Conservation (phyloP, 37 sponge, comb jelly and placozoan species). For the Amphimedon queenslandica region DNA sequence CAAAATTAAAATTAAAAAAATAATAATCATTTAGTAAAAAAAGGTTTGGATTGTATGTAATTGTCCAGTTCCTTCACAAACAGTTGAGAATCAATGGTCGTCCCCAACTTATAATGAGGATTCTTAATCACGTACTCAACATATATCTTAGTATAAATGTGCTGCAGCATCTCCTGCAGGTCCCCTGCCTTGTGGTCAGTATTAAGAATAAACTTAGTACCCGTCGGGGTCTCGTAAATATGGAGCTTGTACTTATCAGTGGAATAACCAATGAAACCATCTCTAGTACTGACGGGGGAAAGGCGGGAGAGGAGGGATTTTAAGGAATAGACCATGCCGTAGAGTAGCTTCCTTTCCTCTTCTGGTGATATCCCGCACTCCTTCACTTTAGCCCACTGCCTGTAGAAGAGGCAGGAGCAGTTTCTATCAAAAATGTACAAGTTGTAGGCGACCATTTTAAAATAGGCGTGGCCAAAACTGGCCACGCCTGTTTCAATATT, state of each 20-base stretch:
- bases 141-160: slow-evolving; percentile 71
- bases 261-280: slow-evolving; percentile 73
- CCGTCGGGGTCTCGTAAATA: slow-evolving; percentile 86
- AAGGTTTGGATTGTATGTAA: slow-evolving; percentile 43
- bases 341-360: slow-evolving; percentile 96
- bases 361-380: slow-evolving; percentile 72
- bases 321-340: slow-evolving; percentile 96
- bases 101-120: slow-evolving; percentile 57
- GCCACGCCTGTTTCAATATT: too few relatives aligned
- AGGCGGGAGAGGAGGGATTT: slow-evolving; percentile 92
- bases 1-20: too few relatives aligned
- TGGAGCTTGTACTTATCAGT: slow-evolving; percentile 85
- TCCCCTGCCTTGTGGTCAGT: slow-evolving; percentile 64
- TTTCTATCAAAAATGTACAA: slow-evolving; percentile 87
- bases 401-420: slow-evolving; percentile 89
- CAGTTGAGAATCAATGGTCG: slow-evolving; percentile 69
- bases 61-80: slow-evolving; percentile 70
- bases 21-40: not conserved
- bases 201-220: slow-evolving; percentile 83
- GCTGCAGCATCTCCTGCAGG: slow-evolving; percentile 39
- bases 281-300: slow-evolving; percentile 66
- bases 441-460: slow-evolving; percentile 93
- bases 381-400: slow-evolving; percentile 83
- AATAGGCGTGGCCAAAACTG: too few relatives aligned
- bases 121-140: slow-evolving; percentile 89